These are phyloP conservation scores for Pluvianellus socialis DNA, from an alignment of 2,113 vertebrate genomes.

Conservation along the genomic window DNA sequence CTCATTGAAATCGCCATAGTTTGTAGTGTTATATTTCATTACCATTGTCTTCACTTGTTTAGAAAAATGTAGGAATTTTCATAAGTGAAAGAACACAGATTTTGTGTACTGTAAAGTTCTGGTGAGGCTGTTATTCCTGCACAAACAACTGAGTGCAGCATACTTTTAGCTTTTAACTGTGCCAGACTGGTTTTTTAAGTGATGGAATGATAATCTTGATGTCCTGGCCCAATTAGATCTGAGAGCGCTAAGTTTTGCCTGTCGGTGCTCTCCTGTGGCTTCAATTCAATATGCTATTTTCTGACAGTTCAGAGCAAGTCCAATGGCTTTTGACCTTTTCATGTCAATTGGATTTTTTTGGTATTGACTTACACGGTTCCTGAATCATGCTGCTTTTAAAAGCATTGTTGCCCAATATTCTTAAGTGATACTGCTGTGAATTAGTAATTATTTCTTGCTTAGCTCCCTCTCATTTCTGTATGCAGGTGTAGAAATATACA, in stretches of 20 bases:
- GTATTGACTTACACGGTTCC: not conserved
- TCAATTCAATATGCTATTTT: slow-evolving; percentile 30
- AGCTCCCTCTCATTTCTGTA: not conserved
- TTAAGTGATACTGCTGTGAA: not conserved
- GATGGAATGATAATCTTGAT: not conserved
- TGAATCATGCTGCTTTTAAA: not conserved
- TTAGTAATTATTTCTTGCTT: not conserved
- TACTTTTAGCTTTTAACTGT: not conserved
- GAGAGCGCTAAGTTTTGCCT: not conserved
- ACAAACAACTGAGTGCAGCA: not conserved
- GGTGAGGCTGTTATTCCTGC: not conserved
- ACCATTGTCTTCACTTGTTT: not conserved
- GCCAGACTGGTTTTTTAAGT: not conserved
- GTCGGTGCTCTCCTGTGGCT: not conserved
- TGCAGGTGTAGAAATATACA: not conserved
- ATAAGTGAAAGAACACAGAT: not conserved
- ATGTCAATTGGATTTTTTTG: not conserved
- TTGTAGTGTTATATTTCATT: not conserved
- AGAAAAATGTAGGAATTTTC: not conserved
- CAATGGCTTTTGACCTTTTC: slow-evolving; percentile 36
- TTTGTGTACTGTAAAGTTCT: not conserved
- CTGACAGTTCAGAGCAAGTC: not conserved
- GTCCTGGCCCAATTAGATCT: not conserved
- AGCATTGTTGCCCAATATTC: not conserved
- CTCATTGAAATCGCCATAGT: not conserved